Conservation (phyloP, 2,797 vertebrate species). For the Stomatorhinus walkeri region DNA sequence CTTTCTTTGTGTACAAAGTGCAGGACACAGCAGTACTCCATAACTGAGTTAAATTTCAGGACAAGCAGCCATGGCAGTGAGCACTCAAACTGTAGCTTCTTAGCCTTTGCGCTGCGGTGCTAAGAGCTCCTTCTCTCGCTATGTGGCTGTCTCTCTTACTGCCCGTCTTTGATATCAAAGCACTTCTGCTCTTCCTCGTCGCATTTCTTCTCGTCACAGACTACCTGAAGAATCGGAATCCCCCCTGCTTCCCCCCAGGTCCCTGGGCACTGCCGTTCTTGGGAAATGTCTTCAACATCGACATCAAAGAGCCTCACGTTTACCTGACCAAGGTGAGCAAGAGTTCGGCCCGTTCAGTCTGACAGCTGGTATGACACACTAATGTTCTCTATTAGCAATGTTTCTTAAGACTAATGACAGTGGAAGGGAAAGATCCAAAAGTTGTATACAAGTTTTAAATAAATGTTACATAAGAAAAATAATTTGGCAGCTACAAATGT, state of each 20-base stretch:
- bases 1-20: slow-evolving; percentile 9
- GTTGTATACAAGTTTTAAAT: not conserved
- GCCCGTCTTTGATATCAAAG: slow-evolving; percentile 38
- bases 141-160: slow-evolving; percentile 43
- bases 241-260: slow-evolving; percentile 66
- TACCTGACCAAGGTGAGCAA: slow-evolving; percentile 69
- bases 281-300: slow-evolving; percentile 66
- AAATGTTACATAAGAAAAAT: not conserved
- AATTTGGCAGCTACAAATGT: not conserved
- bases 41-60: not conserved
- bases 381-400: not conserved
- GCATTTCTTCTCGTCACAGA: slow-evolving; percentile 46
- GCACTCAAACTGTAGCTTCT: not conserved
- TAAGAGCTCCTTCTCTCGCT: slow-evolving; percentile 6
- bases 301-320: slow-evolving; percentile 64
- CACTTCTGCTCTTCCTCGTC: slow-evolving; percentile 46
- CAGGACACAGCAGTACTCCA: not conserved
- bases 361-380: not conserved
- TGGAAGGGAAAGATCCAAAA: not conserved
- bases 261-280: slow-evolving; percentile 62
- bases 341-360: not conserved
- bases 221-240: slow-evolving; percentile 54
- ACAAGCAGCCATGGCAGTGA: not conserved
- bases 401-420: not conserved
- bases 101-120: not conserved